Conservation (phyloP, 2,888 invertebrate genomes). For the Diploptera punctata region DNA sequence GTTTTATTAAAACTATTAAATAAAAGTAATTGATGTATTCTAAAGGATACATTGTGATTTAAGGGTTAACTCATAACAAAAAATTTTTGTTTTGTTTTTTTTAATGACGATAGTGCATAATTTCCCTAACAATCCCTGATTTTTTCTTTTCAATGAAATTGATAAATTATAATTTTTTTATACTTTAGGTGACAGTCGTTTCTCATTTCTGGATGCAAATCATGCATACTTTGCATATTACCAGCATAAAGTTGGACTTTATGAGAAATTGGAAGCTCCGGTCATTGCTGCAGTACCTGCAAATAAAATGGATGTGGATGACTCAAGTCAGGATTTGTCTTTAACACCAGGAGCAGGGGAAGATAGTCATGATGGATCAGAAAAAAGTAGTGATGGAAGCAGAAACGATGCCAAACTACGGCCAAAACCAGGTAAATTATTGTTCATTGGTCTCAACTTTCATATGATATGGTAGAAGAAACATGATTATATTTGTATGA, state of each 20-base stretch:
- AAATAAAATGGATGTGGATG: conserved; percentile 15
- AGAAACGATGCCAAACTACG: not conserved
- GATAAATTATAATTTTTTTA: not conserved
- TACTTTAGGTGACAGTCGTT: conserved; percentile 74
- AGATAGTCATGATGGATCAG: conserved; percentile 28
- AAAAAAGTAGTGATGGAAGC: conserved; percentile 19
- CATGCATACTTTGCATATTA: conserved; percentile 87
- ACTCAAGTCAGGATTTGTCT: conserved; percentile 31
- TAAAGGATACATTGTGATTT: too few species aligned
- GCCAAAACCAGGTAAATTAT: conserved; percentile 22
- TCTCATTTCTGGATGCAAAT: conserved; percentile 81
- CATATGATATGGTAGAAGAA: too few species aligned
- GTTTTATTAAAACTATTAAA: too few species aligned
- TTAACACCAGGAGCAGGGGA: conserved; percentile 10
- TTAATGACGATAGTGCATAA: too few species aligned
- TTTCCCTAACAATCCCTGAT: too few species aligned
- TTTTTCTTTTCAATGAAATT: too few species aligned
- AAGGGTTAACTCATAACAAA: too few species aligned
- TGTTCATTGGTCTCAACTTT: not conserved
- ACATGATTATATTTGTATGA: too few species aligned
- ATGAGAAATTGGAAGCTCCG: conserved; percentile 35
- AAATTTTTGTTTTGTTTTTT: too few species aligned
- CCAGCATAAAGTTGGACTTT: conserved; percentile 53
- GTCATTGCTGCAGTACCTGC: not conserved
- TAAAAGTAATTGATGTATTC: too few species aligned